phyloP scores from a whole-genome alignment of 2,113 vertebrate genomes.

The Strix aluco region DNA sequence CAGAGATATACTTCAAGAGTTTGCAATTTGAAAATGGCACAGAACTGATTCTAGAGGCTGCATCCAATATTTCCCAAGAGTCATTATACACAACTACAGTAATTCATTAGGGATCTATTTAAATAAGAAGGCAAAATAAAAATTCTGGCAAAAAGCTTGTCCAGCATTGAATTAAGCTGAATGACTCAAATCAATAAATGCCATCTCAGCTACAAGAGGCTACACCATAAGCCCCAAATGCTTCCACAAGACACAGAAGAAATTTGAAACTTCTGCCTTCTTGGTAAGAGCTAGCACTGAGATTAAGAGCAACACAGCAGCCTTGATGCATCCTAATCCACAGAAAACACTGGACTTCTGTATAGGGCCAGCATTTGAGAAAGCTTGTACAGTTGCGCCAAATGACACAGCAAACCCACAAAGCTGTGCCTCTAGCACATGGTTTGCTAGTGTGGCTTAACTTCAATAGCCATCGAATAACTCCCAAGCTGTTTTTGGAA shows the following conservation, averaged over 20 bases:
- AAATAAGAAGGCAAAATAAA: conserved; percentile 25
- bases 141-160: not conserved
- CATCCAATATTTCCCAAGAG: not conserved
- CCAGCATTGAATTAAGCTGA: conserved; percentile 8
- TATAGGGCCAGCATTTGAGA: not conserved
- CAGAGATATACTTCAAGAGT: not conserved
- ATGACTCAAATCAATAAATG: conserved; percentile 24
- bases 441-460: not conserved
- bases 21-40: not conserved
- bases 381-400: not conserved
- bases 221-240: not conserved
- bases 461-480: conserved; percentile 33
- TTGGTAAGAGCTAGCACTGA: not conserved
- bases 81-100: not conserved
- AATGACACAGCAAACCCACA: conserved; percentile 9
- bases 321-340: not conserved
- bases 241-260: not conserved
- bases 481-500: conserved; percentile 24
- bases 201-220: not conserved
- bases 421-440: conserved; percentile 1
- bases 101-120: conserved; percentile 41
- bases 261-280: not conserved
- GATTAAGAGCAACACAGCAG: not conserved
- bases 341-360: not conserved
- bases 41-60: not conserved